Evolutionary conservation across 2,888 invertebrate species (phyloP), one percentile per base, ranked within the genome.

Genomic region (Mythimna vitellina): DNA sequence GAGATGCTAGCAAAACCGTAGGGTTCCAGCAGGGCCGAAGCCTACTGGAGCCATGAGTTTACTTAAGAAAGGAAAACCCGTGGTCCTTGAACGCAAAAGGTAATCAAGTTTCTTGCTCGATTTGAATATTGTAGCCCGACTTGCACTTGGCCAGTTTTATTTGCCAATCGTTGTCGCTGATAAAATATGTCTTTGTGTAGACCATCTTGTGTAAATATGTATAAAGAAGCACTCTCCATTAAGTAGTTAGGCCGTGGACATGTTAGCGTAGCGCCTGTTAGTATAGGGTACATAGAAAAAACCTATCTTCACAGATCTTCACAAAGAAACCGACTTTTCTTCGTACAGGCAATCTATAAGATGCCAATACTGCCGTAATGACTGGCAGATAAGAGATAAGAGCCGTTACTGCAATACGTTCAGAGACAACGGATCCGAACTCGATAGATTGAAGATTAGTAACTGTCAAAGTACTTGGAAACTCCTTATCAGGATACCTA

Each of bases 401-500:
- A 32, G 10, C 60, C 63, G 70, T 83, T 51, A 81, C 83, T 76
- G 81, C 84, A 83, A 80, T 80, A 80, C 81, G 70, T 83, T 83
- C 46, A 42, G 42, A 76, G 46, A 83, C 81, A 81, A 73, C 73
- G 67, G 38, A 71, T 71, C 77, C 51, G 29, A 84, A 84, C 67
- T 74, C 82, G 78, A 81, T 82, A 82, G 82, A 82, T 84, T 71
- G 69, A 58, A 83, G 82, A 83, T 82, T 83, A 73, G 75, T 65
- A 78, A 82, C 82, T 84, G 82, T 84, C 82, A 82, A 84, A 82
- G 84, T 76, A 76, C 70, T 83, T 84, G 71, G 71, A 70, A 83
- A 83, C 82, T 83, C 56, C 70, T 67, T 82, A 82, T 82, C 82
- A 22, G 51, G 20, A 51, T 54, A 78, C 75, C 82, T 78, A 83